Evolutionary conservation across 2,888 invertebrate species (phyloP).

Genomic region (Sthenelais limicola): DNA sequence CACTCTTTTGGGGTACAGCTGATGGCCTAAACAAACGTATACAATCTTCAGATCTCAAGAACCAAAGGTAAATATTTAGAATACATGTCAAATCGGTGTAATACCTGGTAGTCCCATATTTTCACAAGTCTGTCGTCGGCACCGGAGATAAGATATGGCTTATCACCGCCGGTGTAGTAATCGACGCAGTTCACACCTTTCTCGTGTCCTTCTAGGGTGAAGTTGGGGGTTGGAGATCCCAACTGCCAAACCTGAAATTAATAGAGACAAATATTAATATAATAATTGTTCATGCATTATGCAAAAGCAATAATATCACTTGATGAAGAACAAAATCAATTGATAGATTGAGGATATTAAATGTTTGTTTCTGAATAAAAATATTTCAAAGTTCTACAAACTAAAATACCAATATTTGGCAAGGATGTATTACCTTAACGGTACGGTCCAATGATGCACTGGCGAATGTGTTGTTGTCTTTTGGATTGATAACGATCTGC

Average conservation of each 20-base stretch:
- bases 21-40: too few relatives aligned
- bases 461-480: slow-evolving; percentile 99
- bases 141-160: slow-evolving; percentile 99
- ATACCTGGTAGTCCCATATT: slow-evolving; percentile 94
- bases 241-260: slow-evolving; percentile 96
- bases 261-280: too few relatives aligned
- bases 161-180: slow-evolving; percentile 99
- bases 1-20: too few relatives aligned
- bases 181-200: slow-evolving; percentile 99
- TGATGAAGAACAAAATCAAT: too few relatives aligned
- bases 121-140: slow-evolving; percentile 98
- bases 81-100: neutral
- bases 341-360: too few relatives aligned
- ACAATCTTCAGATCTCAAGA: too few relatives aligned
- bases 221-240: slow-evolving; percentile 96
- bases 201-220: slow-evolving; percentile 96
- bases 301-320: too few relatives aligned
- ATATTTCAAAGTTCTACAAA: neutral
- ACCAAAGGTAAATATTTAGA: neutral
- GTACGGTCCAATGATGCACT: slow-evolving; percentile 98
- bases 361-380: too few relatives aligned
- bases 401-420: neutral
- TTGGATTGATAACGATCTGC: slow-evolving; percentile 99
- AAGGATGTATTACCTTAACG: slow-evolving; percentile 82
- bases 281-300: too few relatives aligned